Evolutionary conservation across 2,113 vertebrate genomes (phyloP).

Genomic region (Hydrochoerus hydrochaeris): DNA sequence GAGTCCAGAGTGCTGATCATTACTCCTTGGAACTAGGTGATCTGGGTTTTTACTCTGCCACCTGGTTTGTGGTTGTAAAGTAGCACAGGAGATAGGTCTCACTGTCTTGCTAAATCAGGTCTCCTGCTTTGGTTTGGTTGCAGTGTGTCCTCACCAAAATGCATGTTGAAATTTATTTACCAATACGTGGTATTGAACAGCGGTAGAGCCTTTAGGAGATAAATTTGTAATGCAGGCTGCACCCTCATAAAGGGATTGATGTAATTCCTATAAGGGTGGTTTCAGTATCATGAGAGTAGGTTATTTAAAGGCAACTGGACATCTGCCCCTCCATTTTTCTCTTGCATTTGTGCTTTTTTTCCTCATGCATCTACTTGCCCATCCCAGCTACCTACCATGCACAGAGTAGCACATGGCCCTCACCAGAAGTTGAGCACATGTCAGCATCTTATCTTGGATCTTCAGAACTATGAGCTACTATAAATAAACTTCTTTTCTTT

Average conservation of each 20-base stretch:
- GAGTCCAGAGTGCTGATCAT: too few species aligned
- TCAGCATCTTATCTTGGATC: not conserved
- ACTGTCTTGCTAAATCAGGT: not conserved
- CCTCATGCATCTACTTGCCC: not conserved
- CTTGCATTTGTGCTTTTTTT: too few species aligned
- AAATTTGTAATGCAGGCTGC: not conserved
- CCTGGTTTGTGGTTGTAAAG: not conserved
- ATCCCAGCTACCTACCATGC: too few species aligned
- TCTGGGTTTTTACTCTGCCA: not conserved
- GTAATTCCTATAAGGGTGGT: not conserved
- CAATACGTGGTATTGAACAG: not conserved
- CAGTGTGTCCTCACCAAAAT: not conserved
- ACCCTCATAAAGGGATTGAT: not conserved
- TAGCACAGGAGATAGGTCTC: not conserved
- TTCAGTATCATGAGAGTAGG: fast-evolving
- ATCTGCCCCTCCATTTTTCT: too few species aligned
- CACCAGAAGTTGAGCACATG: not conserved
- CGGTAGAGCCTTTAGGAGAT: not conserved
- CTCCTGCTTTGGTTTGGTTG: not conserved
- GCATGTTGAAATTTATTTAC: too few species aligned
- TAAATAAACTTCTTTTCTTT: not conserved
- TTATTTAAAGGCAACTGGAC: not conserved
- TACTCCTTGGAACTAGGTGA: too few species aligned
- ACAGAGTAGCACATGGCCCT: not conserved
- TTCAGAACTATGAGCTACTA: not conserved